A percentile compares a stretch with the other conserved stretches of the same genome.
Conservation (phyloP, 2,888 invertebrate genomes). For the Melinopterus prodromus region DNA sequence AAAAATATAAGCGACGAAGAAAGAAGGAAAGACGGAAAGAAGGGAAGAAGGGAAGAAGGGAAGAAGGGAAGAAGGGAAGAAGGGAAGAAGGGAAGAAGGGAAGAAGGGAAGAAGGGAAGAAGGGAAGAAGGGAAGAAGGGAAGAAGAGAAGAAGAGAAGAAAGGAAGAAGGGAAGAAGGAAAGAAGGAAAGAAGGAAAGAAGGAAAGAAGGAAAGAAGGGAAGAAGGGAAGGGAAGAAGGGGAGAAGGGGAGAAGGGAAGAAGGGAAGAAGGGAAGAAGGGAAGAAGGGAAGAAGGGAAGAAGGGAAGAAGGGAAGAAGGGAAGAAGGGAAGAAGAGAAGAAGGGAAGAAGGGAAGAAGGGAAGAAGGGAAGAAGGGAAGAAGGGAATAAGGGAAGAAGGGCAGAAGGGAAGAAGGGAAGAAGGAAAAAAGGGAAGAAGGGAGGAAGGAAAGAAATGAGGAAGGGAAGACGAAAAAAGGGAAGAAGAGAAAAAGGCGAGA, state of each 20-base stretch:
- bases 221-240: not conserved
- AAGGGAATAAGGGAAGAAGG: slow-evolving; percentile 12
- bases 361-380: slow-evolving; percentile 6
- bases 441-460: not conserved
- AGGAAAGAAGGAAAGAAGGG: not conserved
- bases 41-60: slow-evolving; percentile 54
- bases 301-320: not conserved
- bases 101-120: slow-evolving; percentile 56
- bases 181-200: not conserved
- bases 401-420: not conserved
- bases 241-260: not conserved
- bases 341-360: slow-evolving; percentile 6
- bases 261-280: slow-evolving; percentile 9
- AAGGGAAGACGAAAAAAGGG: not conserved
- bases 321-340: not conserved
- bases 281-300: not conserved
- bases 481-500: not conserved
- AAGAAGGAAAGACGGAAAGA: slow-evolving; percentile 59
- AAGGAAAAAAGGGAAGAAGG: slow-evolving; percentile 8
- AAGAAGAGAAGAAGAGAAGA: too few relatives aligned
- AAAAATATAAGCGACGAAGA: too few relatives aligned
- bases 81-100: slow-evolving; percentile 60
- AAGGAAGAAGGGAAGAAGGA: not conserved
- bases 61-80: slow-evolving; percentile 47
- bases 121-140: too few relatives aligned